Percentiles rank a stretch among this genome's conserved stretches.
These are phyloP conservation scores for Rhynchomys soricoides DNA, from an alignment of 2,113 vertebrate species.

Conservation along the genomic window DNA sequence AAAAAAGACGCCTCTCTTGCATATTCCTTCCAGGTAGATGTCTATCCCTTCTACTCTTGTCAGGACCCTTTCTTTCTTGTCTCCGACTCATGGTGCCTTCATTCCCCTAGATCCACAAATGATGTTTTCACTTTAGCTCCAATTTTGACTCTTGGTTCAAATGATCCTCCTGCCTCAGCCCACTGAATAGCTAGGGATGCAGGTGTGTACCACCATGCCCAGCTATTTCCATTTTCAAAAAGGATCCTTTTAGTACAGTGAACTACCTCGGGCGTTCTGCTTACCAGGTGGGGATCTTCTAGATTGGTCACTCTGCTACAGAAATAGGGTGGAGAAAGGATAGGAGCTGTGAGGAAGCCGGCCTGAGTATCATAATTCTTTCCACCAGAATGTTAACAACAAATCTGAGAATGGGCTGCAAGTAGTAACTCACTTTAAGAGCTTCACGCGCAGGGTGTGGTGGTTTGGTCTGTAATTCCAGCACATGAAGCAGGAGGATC, in stretches of 20 bases:
- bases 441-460: neutral
- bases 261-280: neutral
- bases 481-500: neutral
- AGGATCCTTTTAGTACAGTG: neutral
- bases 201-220: neutral
- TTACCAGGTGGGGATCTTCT: neutral
- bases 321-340: neutral
- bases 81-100: neutral
- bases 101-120: neutral
- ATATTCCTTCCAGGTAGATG: neutral
- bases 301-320: neutral
- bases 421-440: neutral
- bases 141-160: neutral
- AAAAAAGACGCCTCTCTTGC: neutral
- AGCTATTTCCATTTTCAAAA: slow-evolving; percentile 38
- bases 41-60: neutral
- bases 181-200: neutral
- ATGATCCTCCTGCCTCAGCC: neutral
- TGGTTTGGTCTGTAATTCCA: neutral
- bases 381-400: neutral
- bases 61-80: neutral
- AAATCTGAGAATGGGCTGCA: slow-evolving; percentile 15
- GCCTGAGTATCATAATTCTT: neutral
- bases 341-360: neutral
- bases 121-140: neutral